Percentiles rank a stretch among this genome's conserved stretches.
Conservation (phyloP, 1,140 invertebrate species). For the Penaeus japonicus region DNA sequence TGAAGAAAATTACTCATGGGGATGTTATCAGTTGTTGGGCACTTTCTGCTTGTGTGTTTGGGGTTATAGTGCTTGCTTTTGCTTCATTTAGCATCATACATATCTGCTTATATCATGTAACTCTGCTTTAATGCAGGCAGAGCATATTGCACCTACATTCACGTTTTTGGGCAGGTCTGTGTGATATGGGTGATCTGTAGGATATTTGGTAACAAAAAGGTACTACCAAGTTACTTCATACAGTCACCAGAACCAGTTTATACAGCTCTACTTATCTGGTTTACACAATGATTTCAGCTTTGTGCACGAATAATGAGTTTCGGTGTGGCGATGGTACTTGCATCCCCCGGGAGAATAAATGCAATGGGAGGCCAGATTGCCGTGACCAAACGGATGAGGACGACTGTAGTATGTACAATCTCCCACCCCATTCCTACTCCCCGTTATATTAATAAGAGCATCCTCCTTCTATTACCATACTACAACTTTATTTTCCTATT, state of each 20-base stretch:
- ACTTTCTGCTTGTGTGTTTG: not conserved
- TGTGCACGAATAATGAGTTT: slow-evolving; percentile 60
- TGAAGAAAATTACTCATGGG: too few relatives aligned
- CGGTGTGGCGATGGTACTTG: slow-evolving; percentile 62
- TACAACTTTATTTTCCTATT: not conserved
- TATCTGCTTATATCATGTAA: too few relatives aligned
- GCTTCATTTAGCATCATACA: too few relatives aligned
- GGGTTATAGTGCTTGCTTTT: too few relatives aligned
- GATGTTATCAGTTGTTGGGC: too few relatives aligned
- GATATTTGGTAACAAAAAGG: not conserved
- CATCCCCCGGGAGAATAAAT: slow-evolving; percentile 62
- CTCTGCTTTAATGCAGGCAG: too few relatives aligned
- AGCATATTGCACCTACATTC: not conserved
- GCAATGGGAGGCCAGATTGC: slow-evolving; percentile 76
- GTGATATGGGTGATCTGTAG: slow-evolving; percentile 11
- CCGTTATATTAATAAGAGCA: not conserved
- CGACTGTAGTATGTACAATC: slow-evolving; percentile 72
- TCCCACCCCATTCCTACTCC: not conserved
- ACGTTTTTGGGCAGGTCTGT: slow-evolving; percentile 28
- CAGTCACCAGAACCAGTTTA: not conserved
- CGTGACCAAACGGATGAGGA: slow-evolving; percentile 76
- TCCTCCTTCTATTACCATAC: not conserved
- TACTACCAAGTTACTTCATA: not conserved
- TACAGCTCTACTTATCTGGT: slow-evolving; percentile 36
- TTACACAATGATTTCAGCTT: slow-evolving; percentile 53